phyloP scores from a whole-genome alignment of 2,888 invertebrate genomes.

The Pelosia muscerda region DNA sequence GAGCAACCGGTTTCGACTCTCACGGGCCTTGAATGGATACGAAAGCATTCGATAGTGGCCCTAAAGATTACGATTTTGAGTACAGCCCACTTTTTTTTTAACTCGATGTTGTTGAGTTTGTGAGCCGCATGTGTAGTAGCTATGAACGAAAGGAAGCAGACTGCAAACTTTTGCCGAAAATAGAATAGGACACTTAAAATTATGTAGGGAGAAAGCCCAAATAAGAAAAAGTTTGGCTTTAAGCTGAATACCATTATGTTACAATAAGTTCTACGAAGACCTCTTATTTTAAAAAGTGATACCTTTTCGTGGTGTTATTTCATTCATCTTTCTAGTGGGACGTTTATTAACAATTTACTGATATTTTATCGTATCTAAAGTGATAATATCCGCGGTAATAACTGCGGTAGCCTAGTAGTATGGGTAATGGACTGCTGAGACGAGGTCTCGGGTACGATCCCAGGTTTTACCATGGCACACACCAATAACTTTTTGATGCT shows the following conservation, averaged over 20 bases:
- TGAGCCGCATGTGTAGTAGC: conserved; percentile 16
- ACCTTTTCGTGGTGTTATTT: background rate
- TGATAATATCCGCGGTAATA: too few species aligned
- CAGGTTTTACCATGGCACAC: too few species aligned
- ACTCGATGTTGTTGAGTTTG: conserved; percentile 8
- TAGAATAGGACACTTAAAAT: conserved; percentile 3
- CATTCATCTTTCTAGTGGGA: too few species aligned
- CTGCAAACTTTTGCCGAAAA: conserved; percentile 12
- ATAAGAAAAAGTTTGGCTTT: background rate
- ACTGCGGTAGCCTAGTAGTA: too few species aligned
- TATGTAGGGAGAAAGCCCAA: background rate
- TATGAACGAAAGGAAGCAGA: conserved; percentile 19
- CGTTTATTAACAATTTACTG: too few species aligned
- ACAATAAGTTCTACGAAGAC: background rate
- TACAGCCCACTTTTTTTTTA: conserved; percentile 19
- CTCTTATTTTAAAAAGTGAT: background rate
- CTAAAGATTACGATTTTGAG: conserved; percentile 44
- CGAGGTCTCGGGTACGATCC: too few species aligned
- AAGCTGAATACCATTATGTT: background rate
- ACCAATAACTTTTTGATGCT: too few species aligned
- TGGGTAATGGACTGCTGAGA: too few species aligned
- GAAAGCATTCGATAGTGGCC: conserved; percentile 45
- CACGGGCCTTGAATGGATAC: conserved; percentile 54
- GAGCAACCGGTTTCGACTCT: conserved; percentile 52
- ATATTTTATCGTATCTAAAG: too few species aligned